Evolutionary conservation across 1,140 invertebrate genomes (phyloP), one percentile per base, ranked within the genome.

Genomic region (Drosophila burlai): DNA sequence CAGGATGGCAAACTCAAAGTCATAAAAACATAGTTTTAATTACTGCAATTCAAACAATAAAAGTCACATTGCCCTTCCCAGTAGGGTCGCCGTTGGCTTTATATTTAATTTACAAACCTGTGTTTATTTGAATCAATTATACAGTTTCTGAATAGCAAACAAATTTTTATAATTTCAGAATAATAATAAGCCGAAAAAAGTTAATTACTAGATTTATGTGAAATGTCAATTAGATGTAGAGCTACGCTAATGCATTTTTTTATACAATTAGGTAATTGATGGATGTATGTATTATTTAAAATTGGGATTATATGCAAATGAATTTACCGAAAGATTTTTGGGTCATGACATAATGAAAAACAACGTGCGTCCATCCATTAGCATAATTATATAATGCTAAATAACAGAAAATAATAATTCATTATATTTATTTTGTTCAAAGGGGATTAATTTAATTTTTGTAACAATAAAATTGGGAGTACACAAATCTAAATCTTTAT

Each of bases 121-220:
- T 49, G 29, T 60, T 61, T 73, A 45, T 61, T 73, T 73, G 72
- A 73, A 42, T 73, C 69, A 72, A 73, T 73, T 73, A 60, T 9
- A 59, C 18, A 13, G 16, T 55, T 68, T 34, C 8, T 47, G 38
- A 26, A 38, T 1, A n/a, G 46, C 49, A 40, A 58, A 36, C 43
- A 42, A 18, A 49, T 10, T 26, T 49, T 49, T 49, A 16, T 15
- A 26, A 21, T 42, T 36, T 60, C 11, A n/a, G 13, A 58, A 73
- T 38, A 50, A 43, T 15, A 31, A 36, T 47, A 43, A 73, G 42
- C 4, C 18, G 7, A 31, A 47, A 59, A 57, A 54, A 21, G 29
- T 52, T 73, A 52, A 72, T 61, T 73, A 58, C 46, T 43, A 38
- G 31, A 73, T 73, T 72, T 60, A 18, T 59, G 59, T 26, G 13